phyloP scores from a whole-genome alignment of 2,113 vertebrate genomes.

The Baryphthengus martii region DNA sequence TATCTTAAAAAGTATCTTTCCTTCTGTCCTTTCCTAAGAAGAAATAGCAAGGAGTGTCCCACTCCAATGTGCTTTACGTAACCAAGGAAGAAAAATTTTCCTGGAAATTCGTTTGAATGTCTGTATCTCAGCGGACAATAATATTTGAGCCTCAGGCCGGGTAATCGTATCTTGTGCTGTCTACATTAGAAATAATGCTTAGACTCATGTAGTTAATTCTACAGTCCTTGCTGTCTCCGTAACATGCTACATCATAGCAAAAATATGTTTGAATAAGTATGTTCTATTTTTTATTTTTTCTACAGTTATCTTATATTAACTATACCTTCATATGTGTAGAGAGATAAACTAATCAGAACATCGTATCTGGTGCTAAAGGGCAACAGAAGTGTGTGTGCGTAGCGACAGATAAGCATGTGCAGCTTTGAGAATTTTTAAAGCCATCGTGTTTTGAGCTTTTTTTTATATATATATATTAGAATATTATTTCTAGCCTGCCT shows the following conservation, averaged over 20 bases:
- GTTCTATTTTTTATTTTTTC: not conserved
- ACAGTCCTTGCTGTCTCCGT: not conserved
- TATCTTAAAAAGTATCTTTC: not conserved
- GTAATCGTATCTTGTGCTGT: not conserved
- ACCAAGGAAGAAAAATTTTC: constrained; percentile 2
- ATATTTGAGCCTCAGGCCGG: not conserved
- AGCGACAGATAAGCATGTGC: not conserved
- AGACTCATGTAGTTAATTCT: not conserved
- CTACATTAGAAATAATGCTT: not conserved
- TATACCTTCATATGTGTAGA: not conserved
- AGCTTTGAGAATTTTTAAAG: not conserved
- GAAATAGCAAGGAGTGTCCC: not conserved
- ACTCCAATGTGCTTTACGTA: not conserved
- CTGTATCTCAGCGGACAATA: not conserved
- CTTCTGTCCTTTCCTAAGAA: not conserved
- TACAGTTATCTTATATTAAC: not conserved
- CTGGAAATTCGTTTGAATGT: constrained; percentile 7
- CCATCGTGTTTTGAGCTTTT: not conserved
- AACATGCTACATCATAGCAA: not conserved
- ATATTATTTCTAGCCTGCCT: not conserved
- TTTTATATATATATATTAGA: no score
- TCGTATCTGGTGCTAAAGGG: not conserved
- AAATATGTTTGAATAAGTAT: not conserved
- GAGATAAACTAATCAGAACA: not conserved
- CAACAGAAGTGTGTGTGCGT: not conserved